These are phyloP conservation scores for Microctenopoma stevenorrisi DNA, from an alignment of 2,797 vertebrate genomes.

Conservation along the genomic window DNA sequence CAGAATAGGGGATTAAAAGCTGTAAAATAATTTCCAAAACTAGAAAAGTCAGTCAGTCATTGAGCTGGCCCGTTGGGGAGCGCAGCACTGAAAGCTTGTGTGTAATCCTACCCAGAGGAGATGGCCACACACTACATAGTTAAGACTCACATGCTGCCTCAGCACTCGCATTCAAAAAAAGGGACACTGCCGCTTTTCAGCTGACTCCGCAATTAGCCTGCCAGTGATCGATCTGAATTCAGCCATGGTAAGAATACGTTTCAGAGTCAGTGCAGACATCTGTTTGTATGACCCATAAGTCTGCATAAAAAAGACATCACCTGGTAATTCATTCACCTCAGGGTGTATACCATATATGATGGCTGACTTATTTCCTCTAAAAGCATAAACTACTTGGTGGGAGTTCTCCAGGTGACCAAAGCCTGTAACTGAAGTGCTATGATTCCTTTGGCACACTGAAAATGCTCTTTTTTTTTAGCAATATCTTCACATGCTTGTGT, in stretches of 20 bases:
- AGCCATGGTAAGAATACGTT: conserved; percentile 39
- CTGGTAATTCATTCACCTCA: conserved; percentile 14
- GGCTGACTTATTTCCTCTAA: neutral
- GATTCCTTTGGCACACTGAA: too few relatives aligned
- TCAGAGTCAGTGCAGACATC: conserved; percentile 8
- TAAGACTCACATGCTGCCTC: conserved; percentile 26
- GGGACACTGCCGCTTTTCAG: conserved; percentile 19
- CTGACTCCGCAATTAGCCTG: conserved; percentile 32
- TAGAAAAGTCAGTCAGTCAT: conserved; percentile 60
- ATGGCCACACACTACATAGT: conserved; percentile 39
- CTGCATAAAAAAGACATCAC: conserved; percentile 43
- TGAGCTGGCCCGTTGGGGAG: conserved; percentile 57
- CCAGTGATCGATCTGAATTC: conserved; percentile 37
- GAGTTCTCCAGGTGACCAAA: conserved; percentile 13
- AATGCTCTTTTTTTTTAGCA: neutral
- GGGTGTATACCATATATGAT: neutral
- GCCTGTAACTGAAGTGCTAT: too few relatives aligned
- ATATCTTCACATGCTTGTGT: conserved; percentile 15
- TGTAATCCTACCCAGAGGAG: conserved; percentile 71
- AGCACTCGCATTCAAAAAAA: conserved; percentile 23
- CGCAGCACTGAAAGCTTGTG: conserved; percentile 44
- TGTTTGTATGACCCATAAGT: conserved; percentile 23
- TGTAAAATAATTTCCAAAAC: conserved; percentile 70
- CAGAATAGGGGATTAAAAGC: conserved; percentile 71
- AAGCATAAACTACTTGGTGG: conserved; percentile 1